Conservation (phyloP, 2,797 vertebrate genomes). For the Intellagama lesueurii region DNA sequence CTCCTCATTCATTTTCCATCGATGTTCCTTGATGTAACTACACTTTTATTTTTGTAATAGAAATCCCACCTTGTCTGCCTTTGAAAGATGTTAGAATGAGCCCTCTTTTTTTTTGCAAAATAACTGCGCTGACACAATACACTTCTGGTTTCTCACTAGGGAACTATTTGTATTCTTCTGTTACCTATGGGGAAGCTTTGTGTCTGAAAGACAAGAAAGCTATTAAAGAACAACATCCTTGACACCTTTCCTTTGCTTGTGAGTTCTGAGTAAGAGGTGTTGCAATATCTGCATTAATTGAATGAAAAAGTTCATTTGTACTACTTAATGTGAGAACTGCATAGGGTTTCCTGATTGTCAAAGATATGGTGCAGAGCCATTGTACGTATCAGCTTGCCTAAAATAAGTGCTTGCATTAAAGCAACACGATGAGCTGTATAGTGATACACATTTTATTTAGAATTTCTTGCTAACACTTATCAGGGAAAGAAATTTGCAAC, state of each 20-base stretch:
- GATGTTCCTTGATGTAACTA: constrained; percentile 31
- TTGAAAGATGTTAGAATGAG: constrained; percentile 40
- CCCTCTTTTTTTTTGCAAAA: constrained; percentile 4
- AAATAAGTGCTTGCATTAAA: background rate
- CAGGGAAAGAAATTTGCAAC: background rate
- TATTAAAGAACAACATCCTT: constrained; percentile 30
- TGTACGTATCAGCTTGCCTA: background rate
- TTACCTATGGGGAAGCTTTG: constrained; percentile 57
- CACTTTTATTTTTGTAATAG: constrained; percentile 17
- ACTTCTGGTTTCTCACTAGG: constrained; percentile 57
- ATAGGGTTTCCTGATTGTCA: constrained; percentile 62
- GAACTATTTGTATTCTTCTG: constrained; percentile 42
- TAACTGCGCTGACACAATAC: constrained; percentile 16
- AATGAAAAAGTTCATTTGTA: constrained; percentile 56
- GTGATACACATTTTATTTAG: background rate
- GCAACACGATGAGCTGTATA: background rate
- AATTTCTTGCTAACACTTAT: background rate
- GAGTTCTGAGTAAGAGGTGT: constrained; percentile 43
- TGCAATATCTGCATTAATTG: constrained; percentile 58
- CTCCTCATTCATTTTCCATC: constrained; percentile 41
- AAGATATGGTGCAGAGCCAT: constrained; percentile 21
- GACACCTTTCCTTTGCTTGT: constrained; percentile 45
- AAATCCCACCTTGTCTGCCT: constrained; percentile 26
- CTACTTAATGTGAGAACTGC: constrained; percentile 63
- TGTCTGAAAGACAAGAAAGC: constrained; percentile 52